A percentile compares a stretch with the other conserved stretches of the same genome.
Conservation (phyloP, 2,113 vertebrate species). For the Callopanchax toddi region DNA sequence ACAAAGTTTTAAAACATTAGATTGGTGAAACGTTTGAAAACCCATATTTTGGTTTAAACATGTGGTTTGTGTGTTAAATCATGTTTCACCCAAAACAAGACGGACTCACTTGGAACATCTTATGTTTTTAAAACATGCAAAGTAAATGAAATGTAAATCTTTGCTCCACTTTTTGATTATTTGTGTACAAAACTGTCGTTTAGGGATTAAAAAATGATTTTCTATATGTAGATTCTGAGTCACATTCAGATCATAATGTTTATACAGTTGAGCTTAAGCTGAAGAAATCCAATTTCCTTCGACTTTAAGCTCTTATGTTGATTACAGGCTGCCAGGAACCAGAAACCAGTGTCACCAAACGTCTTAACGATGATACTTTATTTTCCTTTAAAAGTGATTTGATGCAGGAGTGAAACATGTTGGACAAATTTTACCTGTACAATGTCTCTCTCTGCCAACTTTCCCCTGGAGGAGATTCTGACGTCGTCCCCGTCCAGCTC, state of each 20-base stretch:
- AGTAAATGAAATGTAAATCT: background rate
- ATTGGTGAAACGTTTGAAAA: no score
- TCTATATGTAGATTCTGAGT: background rate
- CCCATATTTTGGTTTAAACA: no score
- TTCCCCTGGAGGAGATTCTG: conserved; percentile 91
- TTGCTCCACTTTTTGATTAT: background rate
- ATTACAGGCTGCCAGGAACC: background rate
- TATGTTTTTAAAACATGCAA: background rate
- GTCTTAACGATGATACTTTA: background rate
- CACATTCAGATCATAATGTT: background rate
- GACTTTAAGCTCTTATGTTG: background rate
- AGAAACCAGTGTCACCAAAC: background rate
- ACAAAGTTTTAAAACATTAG: no score
- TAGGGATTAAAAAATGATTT: background rate
- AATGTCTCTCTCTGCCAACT: conserved; percentile 92
- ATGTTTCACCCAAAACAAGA: no score
- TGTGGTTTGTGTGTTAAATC: no score
- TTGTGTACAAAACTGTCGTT: background rate
- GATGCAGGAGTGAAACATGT: background rate
- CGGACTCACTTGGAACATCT: no score
- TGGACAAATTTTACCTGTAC: conserved; percentile 85
- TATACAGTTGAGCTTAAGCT: background rate
- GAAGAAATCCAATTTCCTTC: background rate
- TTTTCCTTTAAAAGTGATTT: background rate
- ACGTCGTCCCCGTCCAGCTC: conserved; percentile 93